A percentile compares a stretch with the other conserved stretches of the same genome.
Evolutionary conservation across 2,113 vertebrate genomes (phyloP).

Genomic region (Callopanchax toddi): DNA sequence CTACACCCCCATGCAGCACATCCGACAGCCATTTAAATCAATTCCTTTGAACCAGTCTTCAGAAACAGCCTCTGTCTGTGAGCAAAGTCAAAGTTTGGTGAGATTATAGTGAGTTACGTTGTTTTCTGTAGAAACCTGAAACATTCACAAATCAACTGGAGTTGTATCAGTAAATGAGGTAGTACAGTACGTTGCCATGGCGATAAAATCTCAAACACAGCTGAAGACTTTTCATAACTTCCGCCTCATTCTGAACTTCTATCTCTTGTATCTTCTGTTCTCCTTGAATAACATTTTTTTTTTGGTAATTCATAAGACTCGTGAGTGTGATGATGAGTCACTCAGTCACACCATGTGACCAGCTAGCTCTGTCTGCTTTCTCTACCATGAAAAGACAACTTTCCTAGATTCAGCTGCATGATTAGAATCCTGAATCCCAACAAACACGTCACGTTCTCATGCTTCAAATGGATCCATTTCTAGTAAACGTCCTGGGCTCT

Average conservation of each 20-base stretch:
- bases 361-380: neutral
- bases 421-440: conserved; percentile 1
- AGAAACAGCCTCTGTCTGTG: neutral
- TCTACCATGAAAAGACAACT: neutral
- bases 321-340: conserved; percentile 29
- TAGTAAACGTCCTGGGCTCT: neutral
- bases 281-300: neutral
- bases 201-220: conserved; percentile 18
- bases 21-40: neutral
- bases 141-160: no score
- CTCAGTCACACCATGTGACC: conserved; percentile 15
- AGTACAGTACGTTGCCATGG: conserved; percentile 27
- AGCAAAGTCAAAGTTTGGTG: neutral
- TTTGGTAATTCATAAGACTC: neutral
- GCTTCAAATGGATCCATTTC: neutral
- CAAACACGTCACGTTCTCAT: neutral
- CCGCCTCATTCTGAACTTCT: neutral
- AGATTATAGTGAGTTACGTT: neutral
- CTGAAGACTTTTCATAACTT: neutral
- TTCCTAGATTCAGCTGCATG: neutral
- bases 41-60: neutral
- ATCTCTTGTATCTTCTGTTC: neutral
- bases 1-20: no score
- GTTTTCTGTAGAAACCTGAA: conserved; percentile 6
- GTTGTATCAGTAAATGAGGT: conserved; percentile 9